These are phyloP conservation scores for Bilobella aurantiaca DNA, from an alignment of 1,140 invertebrate species.

Conservation along the genomic window DNA sequence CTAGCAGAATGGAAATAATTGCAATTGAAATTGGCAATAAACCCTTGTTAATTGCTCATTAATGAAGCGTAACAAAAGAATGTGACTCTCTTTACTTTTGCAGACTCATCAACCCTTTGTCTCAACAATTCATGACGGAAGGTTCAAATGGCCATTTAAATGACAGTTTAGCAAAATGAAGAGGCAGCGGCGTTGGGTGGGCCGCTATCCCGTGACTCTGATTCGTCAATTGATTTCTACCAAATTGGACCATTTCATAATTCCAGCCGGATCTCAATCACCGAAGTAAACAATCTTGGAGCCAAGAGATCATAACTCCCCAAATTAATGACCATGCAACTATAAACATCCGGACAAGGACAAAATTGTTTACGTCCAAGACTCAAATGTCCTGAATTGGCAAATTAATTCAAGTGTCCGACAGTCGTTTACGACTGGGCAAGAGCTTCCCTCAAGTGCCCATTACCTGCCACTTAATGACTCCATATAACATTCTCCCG, in stretches of 20 bases:
- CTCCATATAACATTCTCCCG: not conserved
- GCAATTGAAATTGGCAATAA: not conserved
- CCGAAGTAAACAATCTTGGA: not conserved
- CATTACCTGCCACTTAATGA: slow-evolving; percentile 1
- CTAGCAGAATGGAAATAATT: not conserved
- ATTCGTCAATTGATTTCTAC: too few relatives aligned
- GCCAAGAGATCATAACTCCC: not conserved
- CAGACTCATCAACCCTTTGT: slow-evolving; percentile 1
- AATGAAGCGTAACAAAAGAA: slow-evolving; percentile 4
- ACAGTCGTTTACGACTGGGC: not conserved
- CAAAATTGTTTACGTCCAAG: not conserved
- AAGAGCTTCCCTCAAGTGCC: not conserved
- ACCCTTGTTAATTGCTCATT: not conserved
- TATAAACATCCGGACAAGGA: not conserved
- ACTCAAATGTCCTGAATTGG: not conserved
- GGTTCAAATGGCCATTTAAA: not conserved
- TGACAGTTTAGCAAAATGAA: not conserved
- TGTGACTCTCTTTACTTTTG: not conserved
- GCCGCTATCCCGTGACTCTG: too few relatives aligned
- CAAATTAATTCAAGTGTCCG: not conserved
- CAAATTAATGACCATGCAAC: not conserved
- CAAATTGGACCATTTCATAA: not conserved
- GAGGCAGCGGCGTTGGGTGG: too few relatives aligned
- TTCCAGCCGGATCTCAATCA: not conserved
- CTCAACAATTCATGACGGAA: not conserved